Conservation (phyloP, 2,113 vertebrate species). For the Antechinus flavipes region DNA sequence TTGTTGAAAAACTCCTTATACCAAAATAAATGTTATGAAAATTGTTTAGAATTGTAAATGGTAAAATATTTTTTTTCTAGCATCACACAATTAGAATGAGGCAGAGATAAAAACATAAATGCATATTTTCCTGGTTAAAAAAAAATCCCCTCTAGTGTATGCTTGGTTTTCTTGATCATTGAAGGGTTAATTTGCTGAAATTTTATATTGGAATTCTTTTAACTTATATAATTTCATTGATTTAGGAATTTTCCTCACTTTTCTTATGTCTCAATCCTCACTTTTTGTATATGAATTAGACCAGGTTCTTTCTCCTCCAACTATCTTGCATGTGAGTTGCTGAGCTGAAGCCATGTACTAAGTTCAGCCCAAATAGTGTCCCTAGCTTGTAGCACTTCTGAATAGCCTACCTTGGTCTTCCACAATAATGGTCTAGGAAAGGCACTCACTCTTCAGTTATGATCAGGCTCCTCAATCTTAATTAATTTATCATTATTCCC, state of each 20-base stretch:
- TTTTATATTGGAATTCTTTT: neutral
- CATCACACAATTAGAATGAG: neutral
- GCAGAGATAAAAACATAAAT: neutral
- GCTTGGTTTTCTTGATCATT: neutral
- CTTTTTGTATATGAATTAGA: neutral
- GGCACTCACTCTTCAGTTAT: no score
- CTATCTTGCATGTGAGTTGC: fast-evolving
- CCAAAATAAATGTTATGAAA: neutral
- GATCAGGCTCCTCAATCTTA: no score
- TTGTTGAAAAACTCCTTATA: no score
- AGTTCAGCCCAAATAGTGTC: no score
- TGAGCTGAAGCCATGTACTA: no score
- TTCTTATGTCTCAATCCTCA: neutral
- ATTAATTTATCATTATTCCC: no score
- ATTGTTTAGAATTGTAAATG: neutral
- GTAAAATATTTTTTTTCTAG: neutral
- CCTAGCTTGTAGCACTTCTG: no score
- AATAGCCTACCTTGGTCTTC: no score
- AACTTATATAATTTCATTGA: neutral
- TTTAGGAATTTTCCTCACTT: neutral
- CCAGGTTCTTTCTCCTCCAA: no score
- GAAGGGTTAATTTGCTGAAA: neutral
- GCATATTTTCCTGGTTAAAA: neutral
- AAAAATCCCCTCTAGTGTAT: neutral
- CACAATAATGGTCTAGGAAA: no score